phyloP scores from a whole-genome alignment of 2,888 invertebrate genomes.

The Hypolimnas misippus region DNA sequence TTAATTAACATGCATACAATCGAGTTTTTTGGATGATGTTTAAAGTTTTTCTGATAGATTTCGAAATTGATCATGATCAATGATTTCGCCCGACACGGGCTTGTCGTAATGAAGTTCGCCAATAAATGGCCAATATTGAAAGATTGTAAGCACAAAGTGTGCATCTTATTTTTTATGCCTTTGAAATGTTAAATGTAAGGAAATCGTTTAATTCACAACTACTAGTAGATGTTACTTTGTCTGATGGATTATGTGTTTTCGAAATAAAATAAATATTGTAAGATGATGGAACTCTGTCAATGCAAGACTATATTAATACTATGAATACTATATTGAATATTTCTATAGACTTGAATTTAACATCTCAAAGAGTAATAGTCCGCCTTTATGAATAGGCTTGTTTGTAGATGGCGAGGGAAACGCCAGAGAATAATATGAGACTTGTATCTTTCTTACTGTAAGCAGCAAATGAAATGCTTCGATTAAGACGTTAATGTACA shows the following conservation, averaged over 20 bases:
- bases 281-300: not conserved
- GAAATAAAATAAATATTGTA: not conserved
- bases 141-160: slow-evolving; percentile 71
- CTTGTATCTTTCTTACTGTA: slow-evolving; percentile 75
- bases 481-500: slow-evolving; percentile 81
- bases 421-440: slow-evolving; percentile 64
- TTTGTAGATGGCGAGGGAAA: slow-evolving; percentile 66
- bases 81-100: slow-evolving; percentile 57
- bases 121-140: slow-evolving; percentile 52
- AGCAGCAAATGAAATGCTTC: slow-evolving; percentile 79
- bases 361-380: slow-evolving; percentile 66
- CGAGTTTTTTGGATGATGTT: slow-evolving; percentile 27
- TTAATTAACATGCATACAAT: slow-evolving; percentile 36
- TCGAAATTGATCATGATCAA: slow-evolving; percentile 79
- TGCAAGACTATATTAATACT: slow-evolving; percentile 1
- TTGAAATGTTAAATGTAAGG: slow-evolving; percentile 65
- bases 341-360: slow-evolving; percentile 56
- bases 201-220: slow-evolving; percentile 6
- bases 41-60: slow-evolving; percentile 70
- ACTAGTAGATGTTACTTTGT: slow-evolving; percentile 14
- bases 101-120: slow-evolving; percentile 57
- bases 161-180: slow-evolving; percentile 59
- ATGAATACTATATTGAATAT: not conserved
- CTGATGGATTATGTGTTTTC: slow-evolving; percentile 16
- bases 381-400: slow-evolving; percentile 80